Conservation (phyloP, 2,888 invertebrate species). For the Chydorus sphaericus region DNA sequence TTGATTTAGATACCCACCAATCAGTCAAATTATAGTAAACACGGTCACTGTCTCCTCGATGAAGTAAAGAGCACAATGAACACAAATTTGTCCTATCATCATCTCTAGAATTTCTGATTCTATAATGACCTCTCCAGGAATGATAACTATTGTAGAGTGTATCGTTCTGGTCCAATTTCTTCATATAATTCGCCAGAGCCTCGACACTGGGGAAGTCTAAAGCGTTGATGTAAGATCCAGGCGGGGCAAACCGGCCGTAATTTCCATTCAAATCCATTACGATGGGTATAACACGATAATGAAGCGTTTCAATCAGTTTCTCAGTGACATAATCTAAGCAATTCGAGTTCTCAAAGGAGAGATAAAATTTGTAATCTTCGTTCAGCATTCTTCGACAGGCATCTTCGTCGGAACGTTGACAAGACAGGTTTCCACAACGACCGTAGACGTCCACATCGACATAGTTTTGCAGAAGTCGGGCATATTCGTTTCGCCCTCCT, state of each 20-base stretch:
- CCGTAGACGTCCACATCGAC: constrained; percentile 16
- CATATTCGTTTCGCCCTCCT: constrained; percentile 4
- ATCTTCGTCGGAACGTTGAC: neutral
- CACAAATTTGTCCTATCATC: too few species aligned
- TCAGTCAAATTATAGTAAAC: too few species aligned
- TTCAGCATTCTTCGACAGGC: constrained; percentile 2
- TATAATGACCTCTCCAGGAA: constrained; percentile 8
- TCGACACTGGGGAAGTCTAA: constrained; percentile 18
- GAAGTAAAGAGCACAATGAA: too few species aligned
- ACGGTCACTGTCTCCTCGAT: too few species aligned
- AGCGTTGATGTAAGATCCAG: constrained; percentile 21
- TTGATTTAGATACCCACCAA: too few species aligned
- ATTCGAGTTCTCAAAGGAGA: constrained; percentile 22
- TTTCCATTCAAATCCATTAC: constrained; percentile 20
- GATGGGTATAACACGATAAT: constrained; percentile 19
- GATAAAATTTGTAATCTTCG: constrained; percentile 20
- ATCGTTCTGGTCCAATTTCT: neutral
- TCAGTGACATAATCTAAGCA: constrained; percentile 23
- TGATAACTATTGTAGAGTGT: constrained; percentile 5
- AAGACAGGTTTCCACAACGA: neutral
- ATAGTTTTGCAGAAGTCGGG: neutral
- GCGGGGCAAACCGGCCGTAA: constrained; percentile 19
- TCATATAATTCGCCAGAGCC: constrained; percentile 17
- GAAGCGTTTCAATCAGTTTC: constrained; percentile 20
- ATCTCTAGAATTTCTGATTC: too few species aligned